Base-by-base conservation (phyloP, 2,113 vertebrate genomes). In the Zosterops lateralis region DNA sequence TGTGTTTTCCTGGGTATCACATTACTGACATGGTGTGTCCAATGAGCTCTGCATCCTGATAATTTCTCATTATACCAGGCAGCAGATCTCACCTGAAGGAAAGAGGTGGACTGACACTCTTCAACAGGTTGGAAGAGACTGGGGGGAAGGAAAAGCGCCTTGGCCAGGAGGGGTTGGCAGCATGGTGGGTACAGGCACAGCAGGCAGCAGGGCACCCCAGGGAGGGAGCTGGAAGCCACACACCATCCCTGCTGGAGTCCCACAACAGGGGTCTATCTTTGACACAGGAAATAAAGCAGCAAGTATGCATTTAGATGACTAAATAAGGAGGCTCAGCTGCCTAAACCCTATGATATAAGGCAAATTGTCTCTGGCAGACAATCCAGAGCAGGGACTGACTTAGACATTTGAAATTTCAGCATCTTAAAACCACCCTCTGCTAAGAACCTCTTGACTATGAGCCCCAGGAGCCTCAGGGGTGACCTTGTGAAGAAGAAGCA, bases 1-100 rank as follows among this genome's bases (percentile, higher is more conserved):
- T 56, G 15, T 70, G 56, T 6, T 86, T 61, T 84, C 48, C 68
- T 70, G 51, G 19, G 9, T 48, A 21, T n/a, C 10, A 2, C 32
- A 31, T 45, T 48, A 10, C 36, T 58, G 24, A 34, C 8, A 6
- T 1, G 19, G 28, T 26, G 32, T 7, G 18, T 14, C 50, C 62
- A 70, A 72, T 0, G 0, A 88, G 24, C 36, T 76, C 38, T 60
- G 17, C 0, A 0, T 25, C 12, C 32, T 61, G 36, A 3, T 22
- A 73, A 28, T 4, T 42, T 53, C 34, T 45, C 29, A 5, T 19
- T 26, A 21, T 17, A 44, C 16, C 14, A 22, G 3, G 7, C 3
- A 44, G 29, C 2, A 2, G 11, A 24, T 13, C 17, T 31, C 26
- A 20, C 10, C 50, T 40, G 54, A 75, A n/a, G 32, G 48, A 72